Evolutionary conservation across 2,113 vertebrate genomes (phyloP), one percentile per base, ranked within the genome.

Genomic region (Odocoileus virginianus): DNA sequence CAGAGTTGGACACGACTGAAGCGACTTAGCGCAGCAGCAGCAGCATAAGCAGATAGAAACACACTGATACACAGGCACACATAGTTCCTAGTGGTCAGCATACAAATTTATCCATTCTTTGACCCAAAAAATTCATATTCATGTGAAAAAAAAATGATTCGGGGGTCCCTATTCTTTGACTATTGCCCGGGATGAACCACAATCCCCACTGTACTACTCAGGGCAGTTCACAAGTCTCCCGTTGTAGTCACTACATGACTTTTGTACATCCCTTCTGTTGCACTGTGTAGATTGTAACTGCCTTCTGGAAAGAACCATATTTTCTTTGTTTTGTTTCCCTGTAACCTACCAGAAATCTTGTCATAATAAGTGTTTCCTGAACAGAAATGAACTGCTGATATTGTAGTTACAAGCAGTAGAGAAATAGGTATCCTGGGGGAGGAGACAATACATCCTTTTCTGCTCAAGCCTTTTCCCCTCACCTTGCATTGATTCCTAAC

Each of bases 321-420:
- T 94, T 61, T 7, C 61, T 96, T 86, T 93, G 19, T 94, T 93
- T 96, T 96, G 83, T 90, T 97, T 97, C 25, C 50, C 25, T 6
- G 45, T 92, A 79, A 90, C 17, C 58, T 90, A 90, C 57, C 9
- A 90, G 61, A 88, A 55, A 55, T 33, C 25, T 96, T 92, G 55
- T 88, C 74, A 87, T 64, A 82, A 93, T 86, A 93, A 91, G 60
- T 84, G n/a, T 74, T 96, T 96, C 50, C 45, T 95, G 54, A 93
- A 95, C 10, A 2, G 27, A 97, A 88, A 64, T 82, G 87, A 96
- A 96, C 50, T 92, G 52, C 52, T 74, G 91, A 64, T 90, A 54
- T 28, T 74, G 23, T 40, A 85, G 57, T 92, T 97, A 95, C 5
- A 94, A 90, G 74, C 1, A 90, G 36, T 12, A 79, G 28, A 94